A percentile compares a stretch with the other conserved stretches of the same genome.
phyloP scores from a whole-genome alignment of 2,113 vertebrate species.

The Rhombomys opimus region DNA sequence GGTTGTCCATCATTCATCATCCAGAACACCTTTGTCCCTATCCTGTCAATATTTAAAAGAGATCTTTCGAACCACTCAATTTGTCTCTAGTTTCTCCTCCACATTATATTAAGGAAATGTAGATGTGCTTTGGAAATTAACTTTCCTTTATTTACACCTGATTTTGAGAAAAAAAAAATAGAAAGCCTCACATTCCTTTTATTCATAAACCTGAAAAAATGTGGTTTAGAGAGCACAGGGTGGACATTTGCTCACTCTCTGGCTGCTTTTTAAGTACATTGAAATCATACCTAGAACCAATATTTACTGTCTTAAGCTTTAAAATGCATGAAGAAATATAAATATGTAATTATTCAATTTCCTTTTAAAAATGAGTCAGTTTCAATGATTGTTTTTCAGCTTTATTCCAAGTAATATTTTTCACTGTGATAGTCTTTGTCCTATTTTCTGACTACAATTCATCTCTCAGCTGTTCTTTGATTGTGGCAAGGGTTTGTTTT shows the following conservation, averaged over 20 bases:
- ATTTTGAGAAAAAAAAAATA: constrained; percentile 49
- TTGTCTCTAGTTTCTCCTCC: background rate
- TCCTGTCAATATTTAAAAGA: background rate
- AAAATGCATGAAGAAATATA: constrained; percentile 5
- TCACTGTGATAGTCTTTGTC: constrained; percentile 35
- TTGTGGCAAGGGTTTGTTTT: background rate
- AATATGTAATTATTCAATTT: constrained; percentile 6
- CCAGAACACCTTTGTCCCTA: background rate
- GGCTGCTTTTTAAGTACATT: background rate
- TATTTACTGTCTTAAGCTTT: constrained; percentile 31
- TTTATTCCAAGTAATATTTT: constrained; percentile 2
- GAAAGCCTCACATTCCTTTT: constrained; percentile 32
- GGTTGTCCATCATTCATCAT: background rate
- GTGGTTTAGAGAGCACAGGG: background rate
- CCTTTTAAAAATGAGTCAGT: background rate
- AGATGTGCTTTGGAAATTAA: constrained; percentile 44
- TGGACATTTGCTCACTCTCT: constrained; percentile 23
- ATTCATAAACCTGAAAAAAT: constrained; percentile 22
- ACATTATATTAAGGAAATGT: constrained; percentile 28
- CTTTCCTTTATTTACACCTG: constrained; percentile 40
- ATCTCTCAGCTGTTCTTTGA: constrained; percentile 1
- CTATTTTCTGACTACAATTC: constrained; percentile 36
- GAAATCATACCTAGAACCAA: constrained; percentile 9
- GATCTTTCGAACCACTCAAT: background rate
- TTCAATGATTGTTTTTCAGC: constrained; percentile 11